These are phyloP conservation scores for Enteromius mattozi DNA, from an alignment of 2,797 vertebrate species.

Conservation along the genomic window DNA sequence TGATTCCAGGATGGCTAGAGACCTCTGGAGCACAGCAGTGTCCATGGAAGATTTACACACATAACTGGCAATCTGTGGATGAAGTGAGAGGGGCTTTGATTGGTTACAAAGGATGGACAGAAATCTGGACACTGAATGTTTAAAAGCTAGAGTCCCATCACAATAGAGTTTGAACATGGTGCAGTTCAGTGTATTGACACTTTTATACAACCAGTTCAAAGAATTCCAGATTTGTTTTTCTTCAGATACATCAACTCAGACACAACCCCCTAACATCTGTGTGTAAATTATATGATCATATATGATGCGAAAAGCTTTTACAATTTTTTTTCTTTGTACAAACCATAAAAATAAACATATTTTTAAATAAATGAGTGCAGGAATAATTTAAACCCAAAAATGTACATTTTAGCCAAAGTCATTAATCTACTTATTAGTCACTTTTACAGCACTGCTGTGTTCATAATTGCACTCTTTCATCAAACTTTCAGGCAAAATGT, in stretches of 20 bases:
- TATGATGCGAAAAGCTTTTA: not conserved
- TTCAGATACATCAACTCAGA: not conserved
- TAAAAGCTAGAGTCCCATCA: not conserved
- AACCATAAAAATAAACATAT: too few relatives aligned
- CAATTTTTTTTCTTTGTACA: too few relatives aligned
- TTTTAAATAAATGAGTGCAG: too few relatives aligned
- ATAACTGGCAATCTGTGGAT: constrained; percentile 89
- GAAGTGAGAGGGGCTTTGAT: constrained; percentile 1
- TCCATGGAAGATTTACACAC: constrained; percentile 95
- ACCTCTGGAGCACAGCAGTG: constrained; percentile 91
- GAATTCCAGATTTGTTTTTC: not conserved
- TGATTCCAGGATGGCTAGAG: constrained; percentile 94
- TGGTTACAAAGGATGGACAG: not conserved
- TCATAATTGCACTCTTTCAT: not conserved
- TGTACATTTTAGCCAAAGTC: too few relatives aligned
- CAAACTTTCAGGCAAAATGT: not conserved
- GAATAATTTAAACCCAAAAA: too few relatives aligned
- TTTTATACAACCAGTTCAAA: not conserved
- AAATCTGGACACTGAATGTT: not conserved
- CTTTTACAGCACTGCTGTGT: too few relatives aligned
- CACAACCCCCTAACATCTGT: not conserved
- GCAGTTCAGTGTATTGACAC: not conserved
- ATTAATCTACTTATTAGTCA: too few relatives aligned
- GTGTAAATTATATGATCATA: not conserved
- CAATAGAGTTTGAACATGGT: not conserved